Evolutionary conservation across 2,797 vertebrate species (phyloP).

Genomic region (Spheniscus humboldti): DNA sequence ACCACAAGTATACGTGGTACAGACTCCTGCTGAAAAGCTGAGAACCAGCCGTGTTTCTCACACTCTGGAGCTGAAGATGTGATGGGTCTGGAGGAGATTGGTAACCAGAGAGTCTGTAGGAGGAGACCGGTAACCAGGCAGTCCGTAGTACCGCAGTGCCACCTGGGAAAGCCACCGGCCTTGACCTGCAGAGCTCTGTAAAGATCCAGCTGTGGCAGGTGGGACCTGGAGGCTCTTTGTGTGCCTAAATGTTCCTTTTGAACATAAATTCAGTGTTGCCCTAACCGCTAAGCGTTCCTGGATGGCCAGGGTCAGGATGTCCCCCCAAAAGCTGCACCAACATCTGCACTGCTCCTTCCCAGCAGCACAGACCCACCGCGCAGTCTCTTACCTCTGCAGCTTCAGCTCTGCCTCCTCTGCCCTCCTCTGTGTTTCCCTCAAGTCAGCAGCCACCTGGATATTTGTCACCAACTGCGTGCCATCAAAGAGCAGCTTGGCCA

Average conservation of each 20-base stretch:
- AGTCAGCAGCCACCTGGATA: slow-evolving; percentile 79
- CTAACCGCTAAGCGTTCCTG: background rate
- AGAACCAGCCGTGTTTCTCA: background rate
- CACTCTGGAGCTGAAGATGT: background rate
- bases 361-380: fast-evolving
- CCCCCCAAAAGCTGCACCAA: background rate
- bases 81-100: background rate
- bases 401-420: slow-evolving; percentile 71
- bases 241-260: background rate
- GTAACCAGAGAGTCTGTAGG: background rate
- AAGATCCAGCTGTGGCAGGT: background rate
- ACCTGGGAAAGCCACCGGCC: background rate
- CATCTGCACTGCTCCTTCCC: background rate
- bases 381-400: slow-evolving; percentile 72
- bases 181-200: background rate
- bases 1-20: fast-evolving
- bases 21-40: background rate
- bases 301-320: background rate
- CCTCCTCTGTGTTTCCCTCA: slow-evolving; percentile 74
- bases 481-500: slow-evolving; percentile 74
- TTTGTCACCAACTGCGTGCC: slow-evolving; percentile 78
- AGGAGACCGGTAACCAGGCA: background rate
- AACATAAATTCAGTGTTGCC: background rate
- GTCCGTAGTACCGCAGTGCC: background rate
- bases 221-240: background rate